Base-by-base conservation (phyloP, 2,888 invertebrate species). In the Helicoverpa assulta region DNA sequence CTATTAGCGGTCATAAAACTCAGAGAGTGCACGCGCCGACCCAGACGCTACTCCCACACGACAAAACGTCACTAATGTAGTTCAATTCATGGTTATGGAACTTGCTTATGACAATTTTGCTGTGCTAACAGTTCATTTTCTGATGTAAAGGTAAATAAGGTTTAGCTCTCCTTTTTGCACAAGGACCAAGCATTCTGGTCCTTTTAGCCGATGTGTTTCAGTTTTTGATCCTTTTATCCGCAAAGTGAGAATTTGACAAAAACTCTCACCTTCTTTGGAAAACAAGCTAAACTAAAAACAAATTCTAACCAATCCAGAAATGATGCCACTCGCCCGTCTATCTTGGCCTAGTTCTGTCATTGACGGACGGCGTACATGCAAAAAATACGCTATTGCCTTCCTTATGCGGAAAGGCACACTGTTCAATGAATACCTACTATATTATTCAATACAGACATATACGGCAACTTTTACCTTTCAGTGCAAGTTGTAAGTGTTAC, bases 1-100 rank as follows among this genome's bases (percentile, higher is more conserved):
- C 89, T 86, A 91, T 92, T 91, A 92, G 85, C 81, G 85, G 84
- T 85, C 90, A 89, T 92, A 91, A 90, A 91, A 88, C 84, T 88
- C 86, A 85, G 86, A 86, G 87, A 87, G 82, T 84, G 83, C 85
- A 83, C 88, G 82, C 81, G 76, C 81, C 73, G 80, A 74, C 80
- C 82, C 81, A 81, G 83, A 78, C 80, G 81, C 67, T 85, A 81
- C 86, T 82, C 90, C 89, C 69, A 83, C 76, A 82, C 83, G 78
- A 80, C 84, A 80, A 78, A 80, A 78, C 56, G 81, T 72, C 77
- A 67, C 75, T 60, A 60, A 80, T 78, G 60, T 81, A 69, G 57
- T 76, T 26, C 63, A 77, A 52, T 67, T 77, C 61, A 72, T 80
- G 63, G 18, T 67, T 65, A 33, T 7, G 53, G 47, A 56, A 81